Percentiles rank a stretch among this genome's conserved stretches.
phyloP scores from a whole-genome alignment of 1,140 invertebrate genomes.

The Cyclargus thomasi region DNA sequence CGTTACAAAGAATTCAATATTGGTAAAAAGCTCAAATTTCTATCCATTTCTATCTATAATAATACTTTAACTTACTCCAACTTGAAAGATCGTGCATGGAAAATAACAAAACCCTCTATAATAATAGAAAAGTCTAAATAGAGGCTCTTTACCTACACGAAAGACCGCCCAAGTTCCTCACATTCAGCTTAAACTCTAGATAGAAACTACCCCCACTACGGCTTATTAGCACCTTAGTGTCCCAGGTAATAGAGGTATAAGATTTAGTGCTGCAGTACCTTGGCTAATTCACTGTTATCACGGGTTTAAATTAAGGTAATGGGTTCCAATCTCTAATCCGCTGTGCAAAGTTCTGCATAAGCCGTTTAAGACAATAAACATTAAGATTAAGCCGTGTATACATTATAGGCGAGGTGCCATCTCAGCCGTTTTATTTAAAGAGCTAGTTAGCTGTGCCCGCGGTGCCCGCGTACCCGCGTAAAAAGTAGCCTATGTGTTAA shows the following conservation, averaged over 20 bases:
- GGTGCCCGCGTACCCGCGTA: too few species aligned
- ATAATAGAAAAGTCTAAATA: too few species aligned
- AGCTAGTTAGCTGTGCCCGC: too few species aligned
- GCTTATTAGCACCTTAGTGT: neutral
- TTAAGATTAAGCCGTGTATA: constrained; percentile 26
- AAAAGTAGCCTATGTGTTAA: too few species aligned
- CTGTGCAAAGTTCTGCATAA: constrained; percentile 16
- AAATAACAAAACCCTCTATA: too few species aligned
- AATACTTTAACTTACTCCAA: too few species aligned
- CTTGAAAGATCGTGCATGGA: too few species aligned
- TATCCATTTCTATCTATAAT: too few species aligned
- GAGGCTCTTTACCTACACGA: neutral
- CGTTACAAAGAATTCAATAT: neutral
- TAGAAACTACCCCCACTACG: neutral
- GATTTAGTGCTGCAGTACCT: neutral
- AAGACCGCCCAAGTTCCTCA: neutral
- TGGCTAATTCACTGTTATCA: neutral
- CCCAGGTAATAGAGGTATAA: too few species aligned
- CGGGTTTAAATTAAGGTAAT: constrained; percentile 18
- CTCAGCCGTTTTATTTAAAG: neutral
- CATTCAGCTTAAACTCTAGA: neutral
- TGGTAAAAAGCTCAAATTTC: too few species aligned
- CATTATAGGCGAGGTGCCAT: constrained; percentile 14
- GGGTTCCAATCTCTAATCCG: constrained; percentile 18
- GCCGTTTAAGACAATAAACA: constrained; percentile 25